Evolutionary conservation across 1,140 invertebrate genomes (phyloP).

Genomic region (Dufourea novaeangliae): DNA sequence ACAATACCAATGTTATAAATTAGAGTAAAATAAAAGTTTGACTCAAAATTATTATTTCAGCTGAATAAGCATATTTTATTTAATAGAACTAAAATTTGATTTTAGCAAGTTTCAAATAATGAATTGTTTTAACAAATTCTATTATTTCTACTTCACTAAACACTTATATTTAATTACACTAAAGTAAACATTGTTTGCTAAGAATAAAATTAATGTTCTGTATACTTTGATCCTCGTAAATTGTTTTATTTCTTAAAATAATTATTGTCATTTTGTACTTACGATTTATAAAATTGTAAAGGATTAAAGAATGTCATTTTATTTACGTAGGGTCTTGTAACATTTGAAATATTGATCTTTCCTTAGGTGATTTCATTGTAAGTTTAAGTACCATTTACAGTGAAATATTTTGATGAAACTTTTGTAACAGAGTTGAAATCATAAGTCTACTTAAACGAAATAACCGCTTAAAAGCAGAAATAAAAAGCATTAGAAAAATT

Average conservation of each 20-base stretch:
- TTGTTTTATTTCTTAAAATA: conserved; percentile 30
- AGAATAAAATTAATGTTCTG: conserved; percentile 14
- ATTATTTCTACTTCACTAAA: not conserved
- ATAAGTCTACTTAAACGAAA: not conserved
- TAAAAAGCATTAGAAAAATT: conserved; percentile 14
- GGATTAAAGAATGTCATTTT: conserved; percentile 18
- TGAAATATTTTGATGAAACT: not conserved
- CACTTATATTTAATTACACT: not conserved
- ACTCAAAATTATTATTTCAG: no score
- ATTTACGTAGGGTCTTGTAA: conserved; percentile 25
- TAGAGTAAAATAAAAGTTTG: not conserved
- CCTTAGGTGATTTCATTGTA: not conserved
- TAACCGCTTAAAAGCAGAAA: not conserved
- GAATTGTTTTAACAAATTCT: not conserved
- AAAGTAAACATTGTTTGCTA: conserved; percentile 5
- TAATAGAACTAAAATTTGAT: no score
- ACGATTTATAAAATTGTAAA: conserved; percentile 31
- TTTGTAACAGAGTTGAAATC: not conserved
- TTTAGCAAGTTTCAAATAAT: not conserved
- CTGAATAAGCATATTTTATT: no score
- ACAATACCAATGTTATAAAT: not conserved
- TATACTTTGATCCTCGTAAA: not conserved
- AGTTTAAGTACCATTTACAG: conserved; percentile 32
- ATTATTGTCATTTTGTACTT: conserved; percentile 40
- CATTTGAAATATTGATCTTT: not conserved